Evolutionary conservation across 35 echinoderm and acorn worm genomes (phyloP).

Genomic region (Ophiothrix spiculata): DNA sequence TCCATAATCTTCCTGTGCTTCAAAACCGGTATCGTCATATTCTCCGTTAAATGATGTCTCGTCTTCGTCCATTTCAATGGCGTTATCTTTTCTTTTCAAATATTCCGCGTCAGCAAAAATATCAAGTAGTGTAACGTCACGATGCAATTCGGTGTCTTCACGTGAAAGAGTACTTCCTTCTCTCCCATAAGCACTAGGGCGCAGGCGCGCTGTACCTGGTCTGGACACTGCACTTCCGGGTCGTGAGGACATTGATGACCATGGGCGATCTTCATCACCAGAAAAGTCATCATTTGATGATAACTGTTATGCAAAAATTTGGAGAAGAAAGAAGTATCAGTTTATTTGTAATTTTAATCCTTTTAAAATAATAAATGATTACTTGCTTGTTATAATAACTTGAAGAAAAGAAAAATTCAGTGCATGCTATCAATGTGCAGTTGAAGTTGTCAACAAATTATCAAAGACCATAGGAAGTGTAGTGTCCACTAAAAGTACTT

Average conservation of each 20-base stretch:
- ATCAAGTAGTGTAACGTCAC: neutral
- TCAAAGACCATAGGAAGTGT: neutral
- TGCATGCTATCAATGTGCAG: too few relatives aligned
- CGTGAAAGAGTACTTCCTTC: constrained; percentile 12
- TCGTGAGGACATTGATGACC: constrained; percentile 22
- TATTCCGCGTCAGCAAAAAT: neutral
- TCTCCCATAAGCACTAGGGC: constrained; percentile 18
- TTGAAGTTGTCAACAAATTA: neutral
- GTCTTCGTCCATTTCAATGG: neutral
- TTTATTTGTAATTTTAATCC: too few relatives aligned
- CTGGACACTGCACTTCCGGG: constrained; percentile 18
- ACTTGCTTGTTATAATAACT: neutral
- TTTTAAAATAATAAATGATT: too few relatives aligned
- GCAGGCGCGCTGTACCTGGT: constrained; percentile 19
- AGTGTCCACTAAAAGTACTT: neutral
- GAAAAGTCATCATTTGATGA: too few relatives aligned
- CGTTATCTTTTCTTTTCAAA: neutral
- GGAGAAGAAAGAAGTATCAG: too few relatives aligned
- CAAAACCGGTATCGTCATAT: neutral
- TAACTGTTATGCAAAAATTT: too few relatives aligned
- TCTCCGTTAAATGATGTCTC: neutral
- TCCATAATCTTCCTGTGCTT: neutral
- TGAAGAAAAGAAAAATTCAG: neutral
- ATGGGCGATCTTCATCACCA: constrained; percentile 16
- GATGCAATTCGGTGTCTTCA: neutral